These are phyloP conservation scores for Ceratosolen solmsi DNA, from an alignment of 1,140 invertebrate species.

Conservation along the genomic window DNA sequence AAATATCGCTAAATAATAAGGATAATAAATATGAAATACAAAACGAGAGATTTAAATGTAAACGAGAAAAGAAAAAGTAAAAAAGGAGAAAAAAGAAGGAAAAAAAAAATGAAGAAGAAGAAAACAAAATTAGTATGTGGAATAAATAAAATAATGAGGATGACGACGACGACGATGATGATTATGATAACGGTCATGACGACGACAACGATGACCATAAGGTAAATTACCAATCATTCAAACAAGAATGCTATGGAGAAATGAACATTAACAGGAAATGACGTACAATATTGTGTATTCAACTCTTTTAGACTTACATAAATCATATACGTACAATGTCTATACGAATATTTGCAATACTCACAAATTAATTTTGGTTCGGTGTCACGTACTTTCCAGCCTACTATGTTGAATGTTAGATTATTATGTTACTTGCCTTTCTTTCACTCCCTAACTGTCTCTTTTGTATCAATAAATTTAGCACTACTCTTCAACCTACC, in stretches of 20 bases:
- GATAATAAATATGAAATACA: background rate
- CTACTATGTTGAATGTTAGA: slow-evolving; percentile 3
- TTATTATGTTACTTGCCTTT: background rate
- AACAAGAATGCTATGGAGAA: background rate
- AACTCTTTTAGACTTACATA: background rate
- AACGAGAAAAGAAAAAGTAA: too few relatives aligned
- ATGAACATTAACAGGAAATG: background rate
- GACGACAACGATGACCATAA: background rate
- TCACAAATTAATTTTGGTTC: background rate
- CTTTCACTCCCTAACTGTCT: background rate
- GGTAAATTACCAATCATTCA: background rate
- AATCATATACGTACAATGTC: background rate
- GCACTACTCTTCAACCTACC: background rate
- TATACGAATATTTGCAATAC: background rate
- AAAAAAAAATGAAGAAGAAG: too few relatives aligned
- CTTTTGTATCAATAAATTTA: background rate
- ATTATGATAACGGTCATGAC: background rate
- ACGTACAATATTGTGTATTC: background rate
- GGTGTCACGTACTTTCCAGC: slow-evolving; percentile 3
- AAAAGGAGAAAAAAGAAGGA: too few relatives aligned
- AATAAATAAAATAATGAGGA: too few relatives aligned
- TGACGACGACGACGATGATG: background rate
- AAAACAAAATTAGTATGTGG: background rate
- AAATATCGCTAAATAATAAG: slow-evolving; percentile 18
- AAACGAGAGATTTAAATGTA: too few relatives aligned